Conservation (phyloP, 2,888 invertebrate species). For the Capitulum mitella region DNA sequence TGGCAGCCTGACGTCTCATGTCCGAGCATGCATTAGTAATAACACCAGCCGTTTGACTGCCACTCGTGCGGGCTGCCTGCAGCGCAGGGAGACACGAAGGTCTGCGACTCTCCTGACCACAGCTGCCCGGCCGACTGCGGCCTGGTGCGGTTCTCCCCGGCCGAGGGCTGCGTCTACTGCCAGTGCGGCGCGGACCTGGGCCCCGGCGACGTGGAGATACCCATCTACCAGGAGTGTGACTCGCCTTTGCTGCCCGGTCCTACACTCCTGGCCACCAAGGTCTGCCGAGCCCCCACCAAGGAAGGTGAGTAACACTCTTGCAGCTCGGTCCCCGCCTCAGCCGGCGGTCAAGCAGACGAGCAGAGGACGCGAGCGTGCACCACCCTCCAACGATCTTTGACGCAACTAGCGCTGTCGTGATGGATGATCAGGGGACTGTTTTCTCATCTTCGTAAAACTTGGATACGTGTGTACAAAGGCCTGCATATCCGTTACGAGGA, state of each 20-base stretch:
- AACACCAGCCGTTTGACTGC: not conserved
- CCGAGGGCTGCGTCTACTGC: slow-evolving; percentile 1
- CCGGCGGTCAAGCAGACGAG: too few relatives aligned
- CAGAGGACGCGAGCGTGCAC: too few relatives aligned
- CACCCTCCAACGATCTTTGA: too few relatives aligned
- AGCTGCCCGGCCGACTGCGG: not conserved
- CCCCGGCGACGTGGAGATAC: not conserved
- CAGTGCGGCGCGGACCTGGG: not conserved
- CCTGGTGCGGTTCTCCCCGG: not conserved
- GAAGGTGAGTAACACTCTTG: not conserved
- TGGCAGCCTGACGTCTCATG: too few relatives aligned
- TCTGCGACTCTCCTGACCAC: not conserved
- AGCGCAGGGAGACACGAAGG: not conserved
- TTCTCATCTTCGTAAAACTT: too few relatives aligned
- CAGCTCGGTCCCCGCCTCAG: too few relatives aligned
- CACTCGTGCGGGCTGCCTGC: not conserved
- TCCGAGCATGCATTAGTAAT: too few relatives aligned
- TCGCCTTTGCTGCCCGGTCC: not conserved
- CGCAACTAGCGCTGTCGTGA: too few relatives aligned
- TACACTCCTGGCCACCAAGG: not conserved
- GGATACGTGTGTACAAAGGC: too few relatives aligned
- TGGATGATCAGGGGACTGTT: too few relatives aligned
- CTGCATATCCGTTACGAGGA: too few relatives aligned
- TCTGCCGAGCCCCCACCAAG: not conserved
- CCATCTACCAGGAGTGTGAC: not conserved